These are phyloP conservation scores for Sterrhoptilus dennistouni DNA, from an alignment of 2,113 vertebrate species.

Conservation along the genomic window DNA sequence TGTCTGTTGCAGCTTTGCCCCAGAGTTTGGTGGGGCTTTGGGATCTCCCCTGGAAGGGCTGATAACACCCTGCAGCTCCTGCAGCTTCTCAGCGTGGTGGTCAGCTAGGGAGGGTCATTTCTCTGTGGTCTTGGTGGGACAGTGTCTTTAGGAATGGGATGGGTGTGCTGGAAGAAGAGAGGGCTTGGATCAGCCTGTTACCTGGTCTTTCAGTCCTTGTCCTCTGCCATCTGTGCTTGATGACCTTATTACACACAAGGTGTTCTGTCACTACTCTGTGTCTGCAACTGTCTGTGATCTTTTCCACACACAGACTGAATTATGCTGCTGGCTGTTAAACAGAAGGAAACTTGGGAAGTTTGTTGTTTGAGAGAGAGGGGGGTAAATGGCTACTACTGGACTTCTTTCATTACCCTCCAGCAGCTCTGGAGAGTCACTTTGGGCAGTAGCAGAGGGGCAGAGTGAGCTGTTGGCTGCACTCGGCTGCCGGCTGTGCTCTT, in stretches of 20 bases:
- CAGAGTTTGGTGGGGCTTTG: fast-evolving
- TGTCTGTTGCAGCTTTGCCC: not conserved
- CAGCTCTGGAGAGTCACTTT: not conserved
- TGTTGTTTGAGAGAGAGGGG: not conserved
- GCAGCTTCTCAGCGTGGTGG: not conserved
- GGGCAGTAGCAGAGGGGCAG: fast-evolving
- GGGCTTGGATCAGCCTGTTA: not conserved
- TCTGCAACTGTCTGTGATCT: not conserved
- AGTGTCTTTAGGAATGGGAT: not conserved
- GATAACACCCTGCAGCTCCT: not conserved
- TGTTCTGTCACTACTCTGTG: fast-evolving
- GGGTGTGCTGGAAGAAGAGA: not conserved
- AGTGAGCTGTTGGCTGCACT: fast-evolving
- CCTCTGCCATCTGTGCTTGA: not conserved
- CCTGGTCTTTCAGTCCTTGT: not conserved
- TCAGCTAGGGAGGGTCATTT: not conserved
- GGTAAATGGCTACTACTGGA: not conserved
- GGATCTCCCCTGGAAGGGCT: not conserved
- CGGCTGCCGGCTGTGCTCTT: not conserved
- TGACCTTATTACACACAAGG: not conserved
- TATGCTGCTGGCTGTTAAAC: not conserved
- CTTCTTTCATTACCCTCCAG: not conserved
- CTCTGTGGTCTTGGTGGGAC: fast-evolving
- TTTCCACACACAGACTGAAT: not conserved
- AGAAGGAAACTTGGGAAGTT: not conserved